Base-by-base conservation (phyloP, 2,113 vertebrate species). In the Stegostoma tigrinum region DNA sequence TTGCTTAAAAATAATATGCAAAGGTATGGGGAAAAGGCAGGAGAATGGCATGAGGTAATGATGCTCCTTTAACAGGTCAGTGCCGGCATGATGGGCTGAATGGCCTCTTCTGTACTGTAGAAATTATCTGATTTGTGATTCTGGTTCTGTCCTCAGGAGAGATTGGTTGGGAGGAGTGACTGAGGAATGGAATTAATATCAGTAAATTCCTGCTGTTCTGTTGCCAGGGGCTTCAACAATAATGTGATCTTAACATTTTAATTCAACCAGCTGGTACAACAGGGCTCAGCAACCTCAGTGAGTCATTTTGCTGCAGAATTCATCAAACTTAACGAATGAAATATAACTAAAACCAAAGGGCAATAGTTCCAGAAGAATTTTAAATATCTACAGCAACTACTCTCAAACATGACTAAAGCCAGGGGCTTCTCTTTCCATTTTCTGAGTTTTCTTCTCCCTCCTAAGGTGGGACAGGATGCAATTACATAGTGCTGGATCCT, bases 91-190 rank as follows among this genome's bases (percentile, higher is more conserved):
- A 61, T 61, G 55, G 55, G 55, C 55, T 61, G 7, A 61, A 61
- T 61, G 55, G 12, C 55, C 55, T 61, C 55, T 10, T 61, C 55
- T 48, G 48, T 2, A 48, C 48, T 3, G 2, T 48, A 48, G 48
- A 48, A 48, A 48, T 48, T 48, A 48, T 48, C 48, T 48, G 48
- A 48, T 48, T 12, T 61, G 55, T 61, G 55, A 61, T 61, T 61
- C 61, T 38, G n/a, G 64, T 67, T 93, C 21, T 61, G 66, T 67
- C 61, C n/a, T 38, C 61, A 0, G 64, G 17, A 64, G 61, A n/a
- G 61, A 93, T 93, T 66, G 61, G 34, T 19, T 93, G 61, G 89
- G 89, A 72, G 67, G 94, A 52, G 68, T 95, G 72, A 70, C 67
- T 95, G 94, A 70, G 52, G 34, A 30, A 52, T 68, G 64, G 94